Percentiles rank a stretch among this genome's conserved stretches.
Conservation (phyloP, 2,888 invertebrate species). For the Calameuta pallipes region DNA sequence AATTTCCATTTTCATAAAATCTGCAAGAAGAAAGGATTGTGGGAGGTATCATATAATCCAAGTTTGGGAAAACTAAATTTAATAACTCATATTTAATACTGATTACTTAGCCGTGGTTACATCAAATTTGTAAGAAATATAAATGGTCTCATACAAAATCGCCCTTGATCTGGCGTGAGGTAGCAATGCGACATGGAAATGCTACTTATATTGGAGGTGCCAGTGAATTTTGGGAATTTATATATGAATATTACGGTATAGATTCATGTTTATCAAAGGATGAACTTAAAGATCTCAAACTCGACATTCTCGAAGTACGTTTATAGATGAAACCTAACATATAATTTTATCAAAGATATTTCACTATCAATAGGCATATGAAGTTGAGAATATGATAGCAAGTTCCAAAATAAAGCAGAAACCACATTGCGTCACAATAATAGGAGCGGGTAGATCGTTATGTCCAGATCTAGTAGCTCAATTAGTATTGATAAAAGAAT, state of each 20-base stretch:
- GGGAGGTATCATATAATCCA: slow-evolving; percentile 65
- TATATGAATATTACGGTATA: slow-evolving; percentile 71
- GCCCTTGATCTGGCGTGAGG: slow-evolving; percentile 74
- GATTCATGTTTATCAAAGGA: slow-evolving; percentile 53
- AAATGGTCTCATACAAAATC: slow-evolving; percentile 71
- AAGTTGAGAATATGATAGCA: slow-evolving; percentile 25
- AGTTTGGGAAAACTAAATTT: not conserved
- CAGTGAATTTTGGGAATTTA: slow-evolving; percentile 73
- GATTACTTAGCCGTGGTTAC: slow-evolving; percentile 67
- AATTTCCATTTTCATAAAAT: slow-evolving; percentile 69
- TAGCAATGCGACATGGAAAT: slow-evolving; percentile 69
- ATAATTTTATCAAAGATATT: not conserved
- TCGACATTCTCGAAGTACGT: slow-evolving; percentile 31
- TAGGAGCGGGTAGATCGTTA: slow-evolving; percentile 46
- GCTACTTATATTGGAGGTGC: slow-evolving; percentile 72
- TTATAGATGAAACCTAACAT: not conserved
- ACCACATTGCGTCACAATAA: slow-evolving; percentile 43
- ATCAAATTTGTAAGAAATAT: slow-evolving; percentile 67
- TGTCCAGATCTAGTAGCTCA: slow-evolving; percentile 50
- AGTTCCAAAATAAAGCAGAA: slow-evolving; percentile 17
- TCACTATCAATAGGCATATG: slow-evolving; percentile 14
- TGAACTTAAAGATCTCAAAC: slow-evolving; percentile 48
- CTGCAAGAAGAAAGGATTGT: slow-evolving; percentile 67
- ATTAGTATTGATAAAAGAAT: slow-evolving; percentile 42
- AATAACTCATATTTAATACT: slow-evolving; percentile 17